Evolutionary conservation across 2,113 vertebrate genomes (phyloP), one percentile per base, ranked within the genome.

Genomic region (Rousettus leschenaultii): DNA sequence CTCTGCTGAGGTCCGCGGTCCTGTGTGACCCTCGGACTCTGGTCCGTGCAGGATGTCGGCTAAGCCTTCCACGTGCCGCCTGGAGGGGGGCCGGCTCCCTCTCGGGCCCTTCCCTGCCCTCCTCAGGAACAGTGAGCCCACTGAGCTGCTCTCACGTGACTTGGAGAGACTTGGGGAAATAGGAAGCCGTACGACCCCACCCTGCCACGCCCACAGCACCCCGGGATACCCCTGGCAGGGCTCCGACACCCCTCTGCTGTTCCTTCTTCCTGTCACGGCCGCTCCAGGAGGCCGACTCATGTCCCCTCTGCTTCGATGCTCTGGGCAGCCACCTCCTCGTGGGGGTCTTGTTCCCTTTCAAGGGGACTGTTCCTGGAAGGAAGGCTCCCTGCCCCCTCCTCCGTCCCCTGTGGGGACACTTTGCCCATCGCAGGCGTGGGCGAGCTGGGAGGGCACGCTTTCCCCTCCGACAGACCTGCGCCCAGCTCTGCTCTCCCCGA

Each of bases 401-500:
- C 38, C 1, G 21, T 24, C 26, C 18, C 18, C 9, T 24, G 61
- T 4, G 55, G 73, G 45, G 19, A 38, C 51, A n/a, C 61, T 40
- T 2, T 11, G 26, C 13, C 65, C 33, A 22, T n/a, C 33, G 82
- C 66, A 15, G 82, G 35, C 8, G 6, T 30, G 35, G 35, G 22
- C 14, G 43, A 70, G 28, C 40, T 15, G 30, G 83, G 38, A 79
- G 59, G 26, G 35, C 38, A 38, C 53, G 28, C 18, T 28, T 28
- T 26, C 22, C 45, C 3, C 13, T 19, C 38, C 11, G 6, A 10
- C 51, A 30, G n/a, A 51, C 57, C 40, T 57, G 19, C 75, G 30
- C 21, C 3, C 9, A 3, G 53, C 53, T 22, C 84, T 22, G 40
- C 7, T 5, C 15, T 26, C 7, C 68, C 10, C 0, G 4, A 33